These are phyloP conservation scores for Stenopsyche tienmushanensis DNA, from an alignment of 1,140 invertebrate species.

Conservation along the genomic window DNA sequence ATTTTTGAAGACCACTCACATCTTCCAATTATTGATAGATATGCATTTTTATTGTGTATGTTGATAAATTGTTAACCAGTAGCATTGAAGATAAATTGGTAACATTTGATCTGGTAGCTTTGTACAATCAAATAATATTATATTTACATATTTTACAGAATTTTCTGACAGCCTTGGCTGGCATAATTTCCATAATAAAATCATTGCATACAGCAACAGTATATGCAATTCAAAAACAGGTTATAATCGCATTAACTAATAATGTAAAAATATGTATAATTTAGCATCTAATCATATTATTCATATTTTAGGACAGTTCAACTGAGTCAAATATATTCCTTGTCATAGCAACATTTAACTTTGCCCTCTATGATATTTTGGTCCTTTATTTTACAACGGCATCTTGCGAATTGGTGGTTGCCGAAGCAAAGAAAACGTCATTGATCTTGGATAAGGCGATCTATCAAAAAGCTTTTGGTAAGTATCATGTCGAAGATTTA, in stretches of 20 bases:
- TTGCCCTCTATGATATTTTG: neutral
- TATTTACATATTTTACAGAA: neutral
- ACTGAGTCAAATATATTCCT: neutral
- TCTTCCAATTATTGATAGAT: too few relatives aligned
- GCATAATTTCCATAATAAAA: neutral
- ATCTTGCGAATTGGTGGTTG: neutral
- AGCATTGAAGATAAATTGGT: too few relatives aligned
- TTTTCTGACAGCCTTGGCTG: neutral
- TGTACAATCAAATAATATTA: too few relatives aligned
- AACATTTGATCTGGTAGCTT: too few relatives aligned
- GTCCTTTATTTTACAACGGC: neutral
- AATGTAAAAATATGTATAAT: neutral
- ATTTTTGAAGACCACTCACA: too few relatives aligned
- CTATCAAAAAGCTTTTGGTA: too few relatives aligned
- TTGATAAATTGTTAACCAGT: too few relatives aligned
- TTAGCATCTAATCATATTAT: neutral
- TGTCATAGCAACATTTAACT: neutral
- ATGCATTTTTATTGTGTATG: too few relatives aligned
- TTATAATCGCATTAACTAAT: neutral
- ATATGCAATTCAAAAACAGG: neutral
- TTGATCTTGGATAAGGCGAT: neutral
- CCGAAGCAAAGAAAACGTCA: neutral
- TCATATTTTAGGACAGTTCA: neutral
- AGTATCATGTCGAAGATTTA: too few relatives aligned
- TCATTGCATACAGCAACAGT: conserved; percentile 3